Evolutionary conservation across 2,797 vertebrate species (phyloP).

Genomic region (Micrastur ruficollis): DNA sequence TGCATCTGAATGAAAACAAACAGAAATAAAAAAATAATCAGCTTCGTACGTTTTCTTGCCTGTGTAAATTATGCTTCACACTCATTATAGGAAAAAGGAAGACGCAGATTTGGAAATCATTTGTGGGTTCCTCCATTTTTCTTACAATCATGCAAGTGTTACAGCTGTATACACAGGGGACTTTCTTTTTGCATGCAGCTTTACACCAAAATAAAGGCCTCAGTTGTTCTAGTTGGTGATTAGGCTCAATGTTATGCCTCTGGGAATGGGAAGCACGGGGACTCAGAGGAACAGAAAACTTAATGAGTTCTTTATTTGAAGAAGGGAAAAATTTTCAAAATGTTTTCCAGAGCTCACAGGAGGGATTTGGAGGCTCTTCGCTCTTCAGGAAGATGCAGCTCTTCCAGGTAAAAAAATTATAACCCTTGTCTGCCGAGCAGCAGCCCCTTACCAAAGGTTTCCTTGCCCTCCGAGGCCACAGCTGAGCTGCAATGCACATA

Average conservation of each 20-base stretch:
- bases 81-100: constrained; percentile 2
- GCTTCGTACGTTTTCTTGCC: background rate
- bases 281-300: constrained; percentile 15
- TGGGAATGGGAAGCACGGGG: background rate
- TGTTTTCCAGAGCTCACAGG: background rate
- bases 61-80: background rate
- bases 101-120: background rate
- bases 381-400: background rate
- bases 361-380: background rate
- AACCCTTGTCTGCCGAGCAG: background rate
- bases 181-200: constrained; percentile 8
- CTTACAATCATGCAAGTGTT: constrained; percentile 5
- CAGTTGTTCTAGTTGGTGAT: constrained; percentile 41
- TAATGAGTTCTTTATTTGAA: constrained; percentile 33
- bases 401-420: background rate
- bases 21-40: background rate
- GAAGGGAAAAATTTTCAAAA: background rate
- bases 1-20: constrained; percentile 3
- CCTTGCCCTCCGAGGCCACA: background rate
- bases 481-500: background rate
- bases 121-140: constrained; percentile 19
- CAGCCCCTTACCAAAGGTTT: background rate
- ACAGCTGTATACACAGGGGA: constrained; percentile 11
- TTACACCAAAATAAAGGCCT: constrained; percentile 56
- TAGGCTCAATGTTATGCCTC: constrained; percentile 35